Conservation (phyloP, 2,888 invertebrate genomes). For the Diabrotica balteata region DNA sequence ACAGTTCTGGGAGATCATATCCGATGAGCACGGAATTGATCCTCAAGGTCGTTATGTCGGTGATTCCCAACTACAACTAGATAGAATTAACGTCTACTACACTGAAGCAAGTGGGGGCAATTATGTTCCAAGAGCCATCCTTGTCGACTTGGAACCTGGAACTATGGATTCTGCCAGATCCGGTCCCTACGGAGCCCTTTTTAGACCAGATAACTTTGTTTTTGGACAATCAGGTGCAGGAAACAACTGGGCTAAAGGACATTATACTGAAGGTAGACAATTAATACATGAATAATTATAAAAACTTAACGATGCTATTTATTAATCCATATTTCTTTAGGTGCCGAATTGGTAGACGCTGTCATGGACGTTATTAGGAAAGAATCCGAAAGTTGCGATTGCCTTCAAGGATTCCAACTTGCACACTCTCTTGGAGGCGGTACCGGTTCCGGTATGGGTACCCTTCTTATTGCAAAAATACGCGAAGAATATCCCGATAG, state of each 20-base stretch:
- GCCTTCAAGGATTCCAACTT: conserved; percentile 83
- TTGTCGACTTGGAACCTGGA: conserved; percentile 80
- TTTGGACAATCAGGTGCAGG: conserved; percentile 76
- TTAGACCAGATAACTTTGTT: conserved; percentile 90
- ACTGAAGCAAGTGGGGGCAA: conserved; percentile 85
- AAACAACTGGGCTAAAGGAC: conserved; percentile 91
- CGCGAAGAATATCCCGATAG: conserved; percentile 91
- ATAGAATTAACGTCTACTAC: conserved; percentile 94
- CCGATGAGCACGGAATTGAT: conserved; percentile 93
- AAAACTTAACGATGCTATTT: neutral
- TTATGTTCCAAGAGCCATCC: conserved; percentile 78
- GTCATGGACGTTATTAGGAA: conserved; percentile 85
- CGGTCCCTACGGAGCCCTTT: conserved; percentile 85
- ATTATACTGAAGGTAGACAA: conserved; percentile 79
- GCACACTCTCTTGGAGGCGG: conserved; percentile 85
- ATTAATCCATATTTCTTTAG: neutral
- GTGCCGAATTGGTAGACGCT: conserved; percentile 84
- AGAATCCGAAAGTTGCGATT: conserved; percentile 92
- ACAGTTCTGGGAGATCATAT: conserved; percentile 95
- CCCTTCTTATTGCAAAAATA: conserved; percentile 87
- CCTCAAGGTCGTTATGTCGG: conserved; percentile 89
- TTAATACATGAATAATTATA: too few relatives aligned
- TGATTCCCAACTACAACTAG: conserved; percentile 89
- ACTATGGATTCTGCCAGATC: conserved; percentile 92
- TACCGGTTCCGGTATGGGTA: conserved; percentile 82